These are phyloP conservation scores for Orchestia grillus DNA, from an alignment of 1,140 invertebrate species.

Conservation along the genomic window DNA sequence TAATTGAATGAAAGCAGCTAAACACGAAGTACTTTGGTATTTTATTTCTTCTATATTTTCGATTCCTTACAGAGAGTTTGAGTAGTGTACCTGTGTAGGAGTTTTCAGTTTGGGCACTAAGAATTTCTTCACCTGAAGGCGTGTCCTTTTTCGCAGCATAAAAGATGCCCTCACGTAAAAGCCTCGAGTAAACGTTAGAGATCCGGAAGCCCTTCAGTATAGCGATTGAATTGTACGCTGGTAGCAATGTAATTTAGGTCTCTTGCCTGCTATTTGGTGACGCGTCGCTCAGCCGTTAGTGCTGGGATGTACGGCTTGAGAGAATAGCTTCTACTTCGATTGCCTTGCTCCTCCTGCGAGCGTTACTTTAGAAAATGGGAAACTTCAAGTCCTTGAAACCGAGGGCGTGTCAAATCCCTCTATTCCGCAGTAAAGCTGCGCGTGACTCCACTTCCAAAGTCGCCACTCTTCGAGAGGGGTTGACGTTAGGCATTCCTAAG, in stretches of 20 bases:
- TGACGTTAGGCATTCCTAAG: not conserved
- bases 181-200: not conserved
- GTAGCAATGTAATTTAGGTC: not conserved
- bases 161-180: not conserved
- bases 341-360: not conserved
- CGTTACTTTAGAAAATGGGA: not conserved
- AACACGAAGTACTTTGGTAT: not conserved
- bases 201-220: not conserved
- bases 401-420: not conserved
- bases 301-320: not conserved
- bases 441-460: not conserved
- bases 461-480: not conserved
- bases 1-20: not conserved
- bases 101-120: not conserved
- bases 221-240: not conserved
- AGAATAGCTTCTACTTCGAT: not conserved
- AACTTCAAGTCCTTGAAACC: not conserved
- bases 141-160: not conserved
- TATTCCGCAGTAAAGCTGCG: not conserved
- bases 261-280: not conserved
- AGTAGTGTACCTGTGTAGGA: not conserved
- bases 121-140: not conserved
- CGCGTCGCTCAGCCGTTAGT: not conserved
- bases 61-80: not conserved
- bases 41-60: not conserved